These are phyloP conservation scores for Bimastos eiseni DNA, from an alignment of 2,888 invertebrate genomes.

Conservation along the genomic window DNA sequence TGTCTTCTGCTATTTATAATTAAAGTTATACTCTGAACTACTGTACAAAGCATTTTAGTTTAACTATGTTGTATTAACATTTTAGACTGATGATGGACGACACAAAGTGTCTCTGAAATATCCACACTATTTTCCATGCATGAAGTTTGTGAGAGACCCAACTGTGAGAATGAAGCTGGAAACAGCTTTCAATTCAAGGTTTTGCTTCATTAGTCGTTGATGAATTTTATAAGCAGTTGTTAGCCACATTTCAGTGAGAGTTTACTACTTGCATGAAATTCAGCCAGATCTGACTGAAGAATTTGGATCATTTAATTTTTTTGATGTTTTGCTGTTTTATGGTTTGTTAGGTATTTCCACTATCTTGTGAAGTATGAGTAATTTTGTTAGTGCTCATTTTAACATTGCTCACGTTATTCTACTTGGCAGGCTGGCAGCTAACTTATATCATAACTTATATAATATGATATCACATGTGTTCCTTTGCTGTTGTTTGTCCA, in stretches of 20 bases:
- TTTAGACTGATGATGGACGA: slow-evolving; percentile 50
- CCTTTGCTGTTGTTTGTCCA: not conserved
- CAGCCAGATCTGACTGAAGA: not conserved
- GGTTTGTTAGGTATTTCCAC: not conserved
- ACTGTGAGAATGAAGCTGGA: slow-evolving; percentile 61
- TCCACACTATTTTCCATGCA: slow-evolving; percentile 65
- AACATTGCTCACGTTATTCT: not conserved
- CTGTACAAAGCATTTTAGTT: not conserved
- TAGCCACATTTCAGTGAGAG: not conserved
- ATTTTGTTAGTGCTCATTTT: not conserved
- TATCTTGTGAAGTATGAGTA: too few relatives aligned
- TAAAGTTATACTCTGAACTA: not conserved
- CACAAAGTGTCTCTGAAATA: slow-evolving; percentile 64
- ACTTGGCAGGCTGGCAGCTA: too few relatives aligned
- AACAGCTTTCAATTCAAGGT: slow-evolving; percentile 63
- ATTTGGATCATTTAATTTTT: too few relatives aligned
- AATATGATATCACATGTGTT: not conserved
- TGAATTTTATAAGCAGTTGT: not conserved
- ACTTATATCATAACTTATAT: too few relatives aligned
- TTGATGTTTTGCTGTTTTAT: not conserved
- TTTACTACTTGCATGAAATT: not conserved
- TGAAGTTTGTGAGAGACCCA: slow-evolving; percentile 63
- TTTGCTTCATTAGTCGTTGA: slow-evolving; percentile 9
- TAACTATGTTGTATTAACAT: not conserved
- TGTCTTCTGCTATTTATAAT: not conserved